phyloP scores from a whole-genome alignment of 2,888 invertebrate genomes.

The Tineola bisselliella region DNA sequence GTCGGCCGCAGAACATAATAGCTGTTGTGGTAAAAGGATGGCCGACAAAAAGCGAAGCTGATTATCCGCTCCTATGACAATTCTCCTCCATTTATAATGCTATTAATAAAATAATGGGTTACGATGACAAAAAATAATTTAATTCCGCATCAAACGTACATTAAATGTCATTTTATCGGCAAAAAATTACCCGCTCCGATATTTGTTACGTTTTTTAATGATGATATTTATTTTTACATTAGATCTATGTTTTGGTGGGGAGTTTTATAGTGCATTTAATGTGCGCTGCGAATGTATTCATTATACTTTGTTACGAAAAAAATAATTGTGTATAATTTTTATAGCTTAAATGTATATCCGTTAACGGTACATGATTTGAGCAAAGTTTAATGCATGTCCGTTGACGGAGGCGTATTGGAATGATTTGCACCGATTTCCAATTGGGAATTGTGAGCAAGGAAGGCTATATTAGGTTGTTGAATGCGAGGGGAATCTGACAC shows the following conservation, averaged over 20 bases:
- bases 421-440: conserved; percentile 3
- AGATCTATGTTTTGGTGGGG: conserved; percentile 21
- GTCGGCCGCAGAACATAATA: conserved; percentile 14
- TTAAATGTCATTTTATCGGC: conserved; percentile 54
- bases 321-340: neutral
- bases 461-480: neutral
- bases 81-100: conserved; percentile 57
- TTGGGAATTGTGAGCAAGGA: neutral
- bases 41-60: conserved; percentile 43
- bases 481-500: neutral
- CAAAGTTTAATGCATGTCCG: neutral
- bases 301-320: neutral
- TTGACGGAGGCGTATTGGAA: neutral
- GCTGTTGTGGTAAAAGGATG: conserved; percentile 29
- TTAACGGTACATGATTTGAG: neutral
- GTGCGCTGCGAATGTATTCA: neutral
- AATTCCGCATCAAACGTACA: conserved; percentile 52
- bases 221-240: conserved; percentile 51
- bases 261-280: neutral
- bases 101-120: conserved; percentile 57
- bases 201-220: conserved; percentile 33
- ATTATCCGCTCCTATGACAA: conserved; percentile 45
- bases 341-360: neutral
- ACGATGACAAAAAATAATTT: conserved; percentile 34
- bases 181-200: conserved; percentile 28